Conservation (phyloP, 2,797 vertebrate species). For the Lophotriccus pileatus region DNA sequence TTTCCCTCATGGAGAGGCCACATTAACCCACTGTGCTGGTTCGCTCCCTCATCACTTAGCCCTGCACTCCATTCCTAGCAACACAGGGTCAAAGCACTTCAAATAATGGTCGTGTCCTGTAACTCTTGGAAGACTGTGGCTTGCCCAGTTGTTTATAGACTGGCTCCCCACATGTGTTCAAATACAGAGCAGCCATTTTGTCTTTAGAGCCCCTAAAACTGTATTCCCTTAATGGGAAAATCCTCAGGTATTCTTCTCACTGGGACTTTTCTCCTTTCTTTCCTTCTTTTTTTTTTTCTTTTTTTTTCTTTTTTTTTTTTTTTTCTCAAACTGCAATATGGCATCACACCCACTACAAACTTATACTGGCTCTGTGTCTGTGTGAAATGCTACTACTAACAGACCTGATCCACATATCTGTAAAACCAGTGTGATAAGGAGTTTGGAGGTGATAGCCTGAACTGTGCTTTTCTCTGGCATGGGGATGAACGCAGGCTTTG, state of each 20-base stretch:
- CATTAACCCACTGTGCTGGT: not conserved
- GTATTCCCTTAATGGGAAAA: not conserved
- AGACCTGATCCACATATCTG: not conserved
- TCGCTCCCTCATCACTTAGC: not conserved
- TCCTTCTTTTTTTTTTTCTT: too few relatives aligned
- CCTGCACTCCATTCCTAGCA: not conserved
- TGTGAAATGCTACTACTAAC: not conserved
- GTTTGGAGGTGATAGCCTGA: not conserved
- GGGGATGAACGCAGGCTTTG: not conserved
- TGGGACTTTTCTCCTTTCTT: not conserved
- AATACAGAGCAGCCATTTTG: not conserved
- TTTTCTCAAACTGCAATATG: not conserved
- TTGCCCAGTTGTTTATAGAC: not conserved
- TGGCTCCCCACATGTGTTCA: not conserved
- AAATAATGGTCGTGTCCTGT: not conserved
- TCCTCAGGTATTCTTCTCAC: not conserved
- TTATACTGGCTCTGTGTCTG: not conserved
- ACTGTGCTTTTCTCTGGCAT: not conserved
- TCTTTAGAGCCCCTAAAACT: not conserved
- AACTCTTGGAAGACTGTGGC: not conserved
- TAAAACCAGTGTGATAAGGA: not conserved
- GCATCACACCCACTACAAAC: not conserved
- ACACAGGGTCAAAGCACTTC: not conserved
- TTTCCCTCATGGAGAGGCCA: slow-evolving; percentile 7
- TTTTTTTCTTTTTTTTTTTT: too few relatives aligned